A percentile compares a stretch with the other conserved stretches of the same genome.
phyloP scores from a whole-genome alignment of 2,888 invertebrate species.

The Auanema freiburgensis region DNA sequence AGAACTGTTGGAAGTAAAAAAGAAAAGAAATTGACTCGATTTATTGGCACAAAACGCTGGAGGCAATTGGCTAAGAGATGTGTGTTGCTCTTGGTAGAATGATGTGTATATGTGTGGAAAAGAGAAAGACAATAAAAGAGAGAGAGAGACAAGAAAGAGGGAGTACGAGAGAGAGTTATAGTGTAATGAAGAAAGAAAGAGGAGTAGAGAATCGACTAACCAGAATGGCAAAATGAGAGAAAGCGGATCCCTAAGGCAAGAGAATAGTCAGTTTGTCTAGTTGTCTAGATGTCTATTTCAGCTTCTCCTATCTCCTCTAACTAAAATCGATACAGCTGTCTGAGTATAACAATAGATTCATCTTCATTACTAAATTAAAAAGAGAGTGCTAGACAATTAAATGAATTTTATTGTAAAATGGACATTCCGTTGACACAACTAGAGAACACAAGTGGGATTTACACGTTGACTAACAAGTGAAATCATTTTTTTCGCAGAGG shows the following conservation, averaged over 20 bases:
- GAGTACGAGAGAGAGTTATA: constrained; percentile 12
- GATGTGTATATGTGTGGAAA: neutral
- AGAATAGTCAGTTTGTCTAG: constrained; percentile 1
- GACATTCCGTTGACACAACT: constrained; percentile 1
- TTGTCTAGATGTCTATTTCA: neutral
- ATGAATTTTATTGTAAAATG: constrained; percentile 3
- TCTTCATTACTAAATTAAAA: no score
- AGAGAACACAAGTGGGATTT: constrained; percentile 4
- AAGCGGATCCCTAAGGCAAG: neutral
- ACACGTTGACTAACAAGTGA: neutral
- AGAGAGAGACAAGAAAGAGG: constrained; percentile 12
- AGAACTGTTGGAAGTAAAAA: constrained; percentile 3
- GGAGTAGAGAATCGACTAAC: neutral
- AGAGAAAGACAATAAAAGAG: constrained; percentile 11
- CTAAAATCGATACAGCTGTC: no score
- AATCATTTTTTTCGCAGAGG: neutral
- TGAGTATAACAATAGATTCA: no score
- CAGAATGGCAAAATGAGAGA: constrained; percentile 2
- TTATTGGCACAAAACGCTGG: neutral
- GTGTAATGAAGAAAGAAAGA: constrained; percentile 5
- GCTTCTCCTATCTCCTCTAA: no score
- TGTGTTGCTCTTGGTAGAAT: neutral
- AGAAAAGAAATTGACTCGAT: neutral
- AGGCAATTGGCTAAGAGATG: constrained; percentile 1
- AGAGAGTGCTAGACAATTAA: neutral